Evolutionary conservation across 2,113 vertebrate species (phyloP), one percentile per base, ranked within the genome.

Genomic region (Baryphthengus martii): DNA sequence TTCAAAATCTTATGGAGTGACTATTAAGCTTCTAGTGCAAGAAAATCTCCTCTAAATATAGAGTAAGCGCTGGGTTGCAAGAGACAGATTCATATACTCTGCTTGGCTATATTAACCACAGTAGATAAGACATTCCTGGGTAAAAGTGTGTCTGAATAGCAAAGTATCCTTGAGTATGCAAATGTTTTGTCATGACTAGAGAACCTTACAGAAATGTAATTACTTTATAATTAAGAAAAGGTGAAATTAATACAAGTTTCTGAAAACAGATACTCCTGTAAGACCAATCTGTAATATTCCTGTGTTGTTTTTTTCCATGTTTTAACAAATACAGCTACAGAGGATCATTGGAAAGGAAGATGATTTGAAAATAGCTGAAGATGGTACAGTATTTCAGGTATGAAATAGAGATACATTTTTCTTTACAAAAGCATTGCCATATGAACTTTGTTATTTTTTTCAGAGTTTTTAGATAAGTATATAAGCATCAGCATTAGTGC

Each of bases 321-420:
- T 66, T 71, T 42, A 53, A 96, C 67, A 73, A 90, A 89, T 80
- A 29, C 96, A 99, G 99, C 98, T 99, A 33, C 99, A 99, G 97
- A 99, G 98, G 75, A 99, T 99, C 85, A 98, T 99, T 96, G 97
- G 98, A 52, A 99, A 98, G 73, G 98, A 98, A 96, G 99, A 99
- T 93, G 94, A 94, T 59, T 58, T 97, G 82, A 98, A 96, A 96
- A 68, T 55, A 88, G 35, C 87, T 92, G 95, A 81, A 77, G 73
- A 90, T 0, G 90, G 96, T 65, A 61, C 67, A 52, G 20, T 96
- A 11, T 44, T 67, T 85, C 95, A 58, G 98, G 98, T 98, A 98
- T 90, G 97, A 71, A 63, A 62, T n/a, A 67, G 47, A 85, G 21
- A 75, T 45, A 37, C 3, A 10, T 56, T 78, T 94, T 80, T 90